Base-by-base conservation (phyloP, 2,113 vertebrate species). In the Verasper variegatus region DNA sequence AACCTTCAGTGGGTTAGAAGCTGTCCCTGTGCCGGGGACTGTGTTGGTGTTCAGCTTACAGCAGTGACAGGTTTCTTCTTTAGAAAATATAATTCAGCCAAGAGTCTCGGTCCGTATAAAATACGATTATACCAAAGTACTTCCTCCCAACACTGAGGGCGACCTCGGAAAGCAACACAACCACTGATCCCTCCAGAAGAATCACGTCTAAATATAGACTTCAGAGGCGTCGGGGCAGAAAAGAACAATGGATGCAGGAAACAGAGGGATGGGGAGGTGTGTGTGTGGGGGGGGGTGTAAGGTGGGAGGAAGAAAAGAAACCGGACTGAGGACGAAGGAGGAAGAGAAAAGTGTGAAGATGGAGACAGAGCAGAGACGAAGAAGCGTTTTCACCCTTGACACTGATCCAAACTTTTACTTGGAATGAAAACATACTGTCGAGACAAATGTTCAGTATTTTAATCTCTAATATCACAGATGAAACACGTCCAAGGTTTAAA, bases 201-300 rank as follows among this genome's bases (percentile, higher is more conserved):
- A 82, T 52, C 51, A 21, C 2, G 5, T 65, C 89, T 90, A 92
- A 88, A 91, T 91, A 77, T 91, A 92, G 86, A 80, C 83, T 85
- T 88, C 66, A 76, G 65, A 88, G 70, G 75, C 82, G 84, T 57
- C 51, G 9, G 81, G 77, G 83, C 23, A 80, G 73, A 82, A 55
- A 83, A 65, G 52, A 86, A 91, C 89, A 91, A 90, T 88, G 58
- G 73, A 83, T 9, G 51, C 81, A 86, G 88, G 86, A 90, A 90
- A 79, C 64, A 31, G 56, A 76, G 27, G 58, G 40, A 31, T 63
- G 37, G 40, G n/a, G n/a, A n/a, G n/a, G n/a, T n/a, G n/a, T n/a
- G n/a, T n/a, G n/a, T n/a, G n/a, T 11, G 4, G 35, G 13, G 61
- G n/a, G 37, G 40, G 21, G 61, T 57, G 35, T 12, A 4, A 76